These are phyloP conservation scores for Dioctria rufipes DNA, from an alignment of 2,888 invertebrate species.

Conservation along the genomic window DNA sequence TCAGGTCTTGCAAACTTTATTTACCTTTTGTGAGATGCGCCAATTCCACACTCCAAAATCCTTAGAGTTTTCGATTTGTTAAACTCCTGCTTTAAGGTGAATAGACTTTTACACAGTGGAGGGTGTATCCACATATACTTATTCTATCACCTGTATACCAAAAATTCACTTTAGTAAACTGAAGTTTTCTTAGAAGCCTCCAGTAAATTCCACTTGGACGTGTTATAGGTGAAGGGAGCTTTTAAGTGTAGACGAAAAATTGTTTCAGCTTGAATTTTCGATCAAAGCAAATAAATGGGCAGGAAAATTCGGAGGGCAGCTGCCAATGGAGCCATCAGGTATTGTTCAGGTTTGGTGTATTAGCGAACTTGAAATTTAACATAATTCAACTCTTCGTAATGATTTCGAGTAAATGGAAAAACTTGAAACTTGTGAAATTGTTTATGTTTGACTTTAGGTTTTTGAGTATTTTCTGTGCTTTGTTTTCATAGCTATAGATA, in stretches of 20 bases:
- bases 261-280: neutral
- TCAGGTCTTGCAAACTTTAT: constrained; percentile 26
- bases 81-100: constrained; percentile 18
- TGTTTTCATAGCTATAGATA: too few relatives aligned
- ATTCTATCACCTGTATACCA: neutral
- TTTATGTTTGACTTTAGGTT: too few relatives aligned
- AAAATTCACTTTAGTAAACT: neutral
- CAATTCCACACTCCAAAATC: constrained; percentile 28
- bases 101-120: neutral
- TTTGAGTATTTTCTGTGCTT: too few relatives aligned
- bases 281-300: neutral
- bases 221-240: neutral
- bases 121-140: neutral
- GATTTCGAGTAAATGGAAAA: too few relatives aligned
- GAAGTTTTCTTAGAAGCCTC: neutral
- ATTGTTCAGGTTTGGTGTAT: too few relatives aligned
- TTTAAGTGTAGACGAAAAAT: neutral
- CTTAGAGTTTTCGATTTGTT: constrained; percentile 42
- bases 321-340: neutral
- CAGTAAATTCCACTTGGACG: neutral
- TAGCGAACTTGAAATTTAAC: too few relatives aligned
- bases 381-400: too few relatives aligned
- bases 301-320: neutral
- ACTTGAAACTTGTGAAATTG: too few relatives aligned
- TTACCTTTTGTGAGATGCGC: constrained; percentile 36